Evolutionary conservation across 92 coral and sea anemone genomes (phyloP).

Genomic region (Bergia sp.): DNA sequence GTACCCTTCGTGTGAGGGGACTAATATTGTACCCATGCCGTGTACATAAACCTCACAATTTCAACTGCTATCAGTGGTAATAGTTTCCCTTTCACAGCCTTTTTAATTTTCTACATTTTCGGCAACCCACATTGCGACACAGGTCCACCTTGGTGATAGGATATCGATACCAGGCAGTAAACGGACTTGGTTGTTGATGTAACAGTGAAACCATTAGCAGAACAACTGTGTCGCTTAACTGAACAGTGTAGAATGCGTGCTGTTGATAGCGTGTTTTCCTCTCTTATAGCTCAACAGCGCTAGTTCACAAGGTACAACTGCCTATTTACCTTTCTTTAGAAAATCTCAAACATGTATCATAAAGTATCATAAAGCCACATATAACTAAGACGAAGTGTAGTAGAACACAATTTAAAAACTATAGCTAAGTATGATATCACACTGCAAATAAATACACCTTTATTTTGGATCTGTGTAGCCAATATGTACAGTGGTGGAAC

Average conservation of each 20-base stretch:
- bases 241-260: background rate
- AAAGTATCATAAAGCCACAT: no score
- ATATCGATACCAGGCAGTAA: background rate
- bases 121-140: background rate
- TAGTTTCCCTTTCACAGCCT: background rate
- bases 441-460: no score
- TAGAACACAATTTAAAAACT: no score
- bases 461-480: no score
- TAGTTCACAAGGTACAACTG: no score
- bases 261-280: background rate
- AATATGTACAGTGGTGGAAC: no score
- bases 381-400: no score
- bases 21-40: background rate
- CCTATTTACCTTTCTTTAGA: no score
- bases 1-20: background rate
- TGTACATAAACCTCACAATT: background rate
- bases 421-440: no score
- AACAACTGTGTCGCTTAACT: background rate
- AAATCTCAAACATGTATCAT: no score
- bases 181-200: background rate
- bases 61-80: no score
- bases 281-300: background rate
- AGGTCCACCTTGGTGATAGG: background rate
- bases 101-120: constrained; percentile 1
- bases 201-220: background rate